phyloP scores from a whole-genome alignment of 2,797 vertebrate genomes.

The Harpagifer antarcticus region DNA sequence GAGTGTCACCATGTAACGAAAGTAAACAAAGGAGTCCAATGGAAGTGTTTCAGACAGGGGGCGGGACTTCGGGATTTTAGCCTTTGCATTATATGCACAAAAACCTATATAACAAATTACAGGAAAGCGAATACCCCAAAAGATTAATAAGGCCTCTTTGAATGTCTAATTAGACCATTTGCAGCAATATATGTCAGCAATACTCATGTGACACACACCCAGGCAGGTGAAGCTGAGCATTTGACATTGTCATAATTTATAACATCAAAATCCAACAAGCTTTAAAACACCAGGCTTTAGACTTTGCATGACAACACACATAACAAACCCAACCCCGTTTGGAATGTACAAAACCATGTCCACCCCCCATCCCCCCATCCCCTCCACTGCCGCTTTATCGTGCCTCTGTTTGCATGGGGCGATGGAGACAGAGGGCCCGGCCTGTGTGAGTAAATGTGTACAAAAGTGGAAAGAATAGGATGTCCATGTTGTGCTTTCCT shows the following conservation, averaged over 20 bases:
- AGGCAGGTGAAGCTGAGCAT: neutral
- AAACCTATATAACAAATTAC: too few species aligned
- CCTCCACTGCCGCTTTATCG: neutral
- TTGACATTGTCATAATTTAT: neutral
- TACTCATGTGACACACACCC: neutral
- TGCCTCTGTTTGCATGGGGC: slow-evolving; percentile 8
- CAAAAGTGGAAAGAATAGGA: slow-evolving; percentile 49
- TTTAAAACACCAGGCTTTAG: neutral
- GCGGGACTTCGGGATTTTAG: too few species aligned
- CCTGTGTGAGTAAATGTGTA: slow-evolving; percentile 39
- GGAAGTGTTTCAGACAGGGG: too few species aligned
- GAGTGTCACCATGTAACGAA: too few species aligned
- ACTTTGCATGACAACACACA: slow-evolving; percentile 11
- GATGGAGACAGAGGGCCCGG: neutral
- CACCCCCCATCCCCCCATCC: neutral
- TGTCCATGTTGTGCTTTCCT: slow-evolving; percentile 53
- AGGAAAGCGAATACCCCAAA: too few species aligned
- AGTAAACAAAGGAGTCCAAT: too few species aligned
- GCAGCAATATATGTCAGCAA: neutral
- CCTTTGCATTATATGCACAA: too few species aligned
- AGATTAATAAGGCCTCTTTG: too few species aligned
- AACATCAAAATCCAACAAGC: neutral
- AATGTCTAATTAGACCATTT: neutral
- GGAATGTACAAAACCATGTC: neutral
- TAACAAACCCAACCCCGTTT: neutral